Conservation (phyloP, 1,140 invertebrate species). For the Orius laevigatus region DNA sequence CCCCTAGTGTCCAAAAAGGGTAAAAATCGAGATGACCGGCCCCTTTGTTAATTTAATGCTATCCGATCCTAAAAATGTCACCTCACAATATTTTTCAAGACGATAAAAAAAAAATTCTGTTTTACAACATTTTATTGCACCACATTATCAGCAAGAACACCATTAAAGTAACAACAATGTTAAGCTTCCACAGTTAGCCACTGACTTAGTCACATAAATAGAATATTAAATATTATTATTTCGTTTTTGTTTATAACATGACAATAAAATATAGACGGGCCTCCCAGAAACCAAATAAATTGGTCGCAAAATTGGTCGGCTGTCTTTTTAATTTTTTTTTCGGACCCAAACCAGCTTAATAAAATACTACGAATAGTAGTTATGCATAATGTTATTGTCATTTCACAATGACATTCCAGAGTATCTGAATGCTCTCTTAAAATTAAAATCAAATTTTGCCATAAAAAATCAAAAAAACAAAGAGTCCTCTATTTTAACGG, state of each 20-base stretch:
- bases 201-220: constrained; percentile 7
- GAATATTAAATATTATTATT: background rate
- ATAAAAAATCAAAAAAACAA: constrained; percentile 4
- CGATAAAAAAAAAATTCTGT: background rate
- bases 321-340: background rate
- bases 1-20: too few species aligned
- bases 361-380: constrained; percentile 1
- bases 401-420: constrained; percentile 9
- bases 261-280: too few species aligned
- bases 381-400: constrained; percentile 4
- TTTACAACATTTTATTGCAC: constrained; percentile 5
- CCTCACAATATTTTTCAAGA: too few species aligned
- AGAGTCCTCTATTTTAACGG: background rate
- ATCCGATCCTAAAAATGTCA: too few species aligned
- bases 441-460: background rate
- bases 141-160: constrained; percentile 8
- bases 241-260: too few species aligned
- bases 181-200: constrained; percentile 9
- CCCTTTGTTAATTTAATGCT: too few species aligned
- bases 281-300: too few species aligned
- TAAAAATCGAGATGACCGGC: too few species aligned
- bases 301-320: too few species aligned
- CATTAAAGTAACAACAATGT: constrained; percentile 10
- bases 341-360: constrained; percentile 9
- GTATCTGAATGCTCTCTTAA: constrained; percentile 6